Evolutionary conservation across 2,797 vertebrate genomes (phyloP).

Genomic region (Mus spretus): DNA sequence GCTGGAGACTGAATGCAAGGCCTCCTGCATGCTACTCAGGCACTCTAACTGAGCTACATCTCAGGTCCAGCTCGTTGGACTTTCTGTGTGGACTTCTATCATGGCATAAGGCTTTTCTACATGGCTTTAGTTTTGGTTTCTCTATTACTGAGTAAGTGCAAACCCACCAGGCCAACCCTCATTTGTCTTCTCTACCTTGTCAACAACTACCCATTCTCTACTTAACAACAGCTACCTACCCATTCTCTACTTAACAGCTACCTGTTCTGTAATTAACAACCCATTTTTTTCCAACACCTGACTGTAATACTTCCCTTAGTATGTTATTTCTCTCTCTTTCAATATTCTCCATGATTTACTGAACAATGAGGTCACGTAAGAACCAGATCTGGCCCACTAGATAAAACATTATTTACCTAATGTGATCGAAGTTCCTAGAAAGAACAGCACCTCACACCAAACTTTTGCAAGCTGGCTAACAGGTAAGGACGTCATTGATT

Average conservation of each 20-base stretch:
- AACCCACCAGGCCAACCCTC: neutral
- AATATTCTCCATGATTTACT: conserved; percentile 11
- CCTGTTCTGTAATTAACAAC: neutral
- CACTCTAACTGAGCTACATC: neutral
- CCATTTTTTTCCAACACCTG: neutral
- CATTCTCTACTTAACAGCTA: too few relatives aligned
- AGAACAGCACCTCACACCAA: neutral
- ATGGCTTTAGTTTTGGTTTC: conserved; percentile 23
- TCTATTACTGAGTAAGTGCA: neutral
- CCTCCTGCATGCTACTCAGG: neutral
- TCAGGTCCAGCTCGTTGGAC: too few relatives aligned
- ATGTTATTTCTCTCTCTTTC: conserved; percentile 38
- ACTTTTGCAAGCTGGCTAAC: neutral
- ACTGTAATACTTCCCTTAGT: neutral
- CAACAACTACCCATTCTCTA: neutral
- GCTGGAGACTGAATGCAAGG: neutral
- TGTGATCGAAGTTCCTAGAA: neutral
- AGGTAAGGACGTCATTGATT: neutral
- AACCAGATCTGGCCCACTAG: neutral
- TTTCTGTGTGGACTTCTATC: neutral
- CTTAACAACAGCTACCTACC: too few relatives aligned
- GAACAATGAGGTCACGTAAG: conserved; percentile 47
- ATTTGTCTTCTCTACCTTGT: neutral
- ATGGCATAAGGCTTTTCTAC: neutral
- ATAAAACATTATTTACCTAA: conserved; percentile 54